Evolutionary conservation across 2,888 invertebrate species (phyloP).

Genomic region (Nysson spinosus): DNA sequence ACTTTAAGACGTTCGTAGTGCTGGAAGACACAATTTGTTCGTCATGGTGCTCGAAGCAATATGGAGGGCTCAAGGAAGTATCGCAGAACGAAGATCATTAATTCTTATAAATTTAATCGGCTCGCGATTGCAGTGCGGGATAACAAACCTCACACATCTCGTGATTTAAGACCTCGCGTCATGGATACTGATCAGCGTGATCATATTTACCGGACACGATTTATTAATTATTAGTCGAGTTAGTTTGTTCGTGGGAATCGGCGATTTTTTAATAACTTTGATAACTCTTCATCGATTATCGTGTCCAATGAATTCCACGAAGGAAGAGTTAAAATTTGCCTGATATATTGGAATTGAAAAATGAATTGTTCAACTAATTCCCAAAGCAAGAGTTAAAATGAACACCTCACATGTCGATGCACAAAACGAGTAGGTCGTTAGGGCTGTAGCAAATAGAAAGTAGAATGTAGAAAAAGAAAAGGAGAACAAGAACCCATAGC

Average conservation of each 20-base stretch:
- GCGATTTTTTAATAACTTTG: too few species aligned
- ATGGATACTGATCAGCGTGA: conserved; percentile 9
- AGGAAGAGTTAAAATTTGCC: too few species aligned
- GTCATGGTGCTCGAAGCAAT: conserved; percentile 11
- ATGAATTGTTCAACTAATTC: too few species aligned
- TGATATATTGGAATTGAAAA: too few species aligned
- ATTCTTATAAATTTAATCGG: conserved; percentile 46
- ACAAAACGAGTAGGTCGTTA: conserved; percentile 53
- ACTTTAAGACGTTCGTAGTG: conserved; percentile 23
- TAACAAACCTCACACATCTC: conserved; percentile 40
- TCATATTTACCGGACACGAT: conserved; percentile 23
- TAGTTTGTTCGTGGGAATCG: too few species aligned
- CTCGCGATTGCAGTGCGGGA: conserved; percentile 34
- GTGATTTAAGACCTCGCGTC: conserved; percentile 24
- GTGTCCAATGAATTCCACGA: too few species aligned
- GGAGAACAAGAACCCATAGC: conserved; percentile 50
- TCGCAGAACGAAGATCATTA: conserved; percentile 27
- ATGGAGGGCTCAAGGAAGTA: conserved; percentile 21
- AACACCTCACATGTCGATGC: conserved; percentile 31
- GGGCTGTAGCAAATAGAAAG: conserved; percentile 13
- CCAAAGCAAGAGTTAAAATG: too few species aligned
- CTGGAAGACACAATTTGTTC: conserved; percentile 19
- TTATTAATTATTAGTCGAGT: too few species aligned
- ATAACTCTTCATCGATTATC: too few species aligned
- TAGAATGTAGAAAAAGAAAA: conserved; percentile 17